These are phyloP conservation scores for Aldrovandia affinis DNA, from an alignment of 2,797 vertebrate species.

Conservation along the genomic window DNA sequence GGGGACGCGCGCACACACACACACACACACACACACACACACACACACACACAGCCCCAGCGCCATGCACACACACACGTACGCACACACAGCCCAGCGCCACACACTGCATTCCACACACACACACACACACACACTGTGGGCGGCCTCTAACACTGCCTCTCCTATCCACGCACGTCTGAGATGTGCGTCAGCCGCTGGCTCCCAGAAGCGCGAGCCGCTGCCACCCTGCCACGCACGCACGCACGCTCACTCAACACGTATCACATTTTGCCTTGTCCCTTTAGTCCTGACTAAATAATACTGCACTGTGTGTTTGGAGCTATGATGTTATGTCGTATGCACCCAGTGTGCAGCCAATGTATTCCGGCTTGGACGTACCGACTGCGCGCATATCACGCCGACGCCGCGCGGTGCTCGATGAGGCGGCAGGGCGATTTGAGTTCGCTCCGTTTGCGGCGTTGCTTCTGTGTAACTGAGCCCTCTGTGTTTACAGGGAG, in stretches of 20 bases:
- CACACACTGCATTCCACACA: neutral
- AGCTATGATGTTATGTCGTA: neutral
- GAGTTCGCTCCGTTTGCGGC: neutral
- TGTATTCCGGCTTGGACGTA: neutral
- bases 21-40: neutral
- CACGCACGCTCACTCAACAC: too few species aligned
- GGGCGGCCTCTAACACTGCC: neutral
- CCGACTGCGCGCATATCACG: too few species aligned
- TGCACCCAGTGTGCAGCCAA: neutral
- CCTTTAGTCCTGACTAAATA: neutral
- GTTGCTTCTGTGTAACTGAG: conserved; percentile 18
- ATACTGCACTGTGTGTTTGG: neutral
- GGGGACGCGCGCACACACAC: conserved; percentile 33
- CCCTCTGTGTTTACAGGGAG: conserved; percentile 61
- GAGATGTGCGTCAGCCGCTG: conserved; percentile 22
- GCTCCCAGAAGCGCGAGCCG: neutral
- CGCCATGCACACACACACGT: neutral
- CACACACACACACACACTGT: neutral
- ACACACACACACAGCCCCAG: neutral
- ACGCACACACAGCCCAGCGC: too few species aligned
- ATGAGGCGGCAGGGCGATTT: neutral
- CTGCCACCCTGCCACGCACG: too few species aligned
- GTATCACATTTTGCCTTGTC: too few species aligned
- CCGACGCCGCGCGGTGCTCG: neutral
- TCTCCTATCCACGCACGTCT: conserved; percentile 31